These are phyloP conservation scores for Silurus lanzhouensis DNA, from an alignment of 2,797 vertebrate species.

Conservation along the genomic window DNA sequence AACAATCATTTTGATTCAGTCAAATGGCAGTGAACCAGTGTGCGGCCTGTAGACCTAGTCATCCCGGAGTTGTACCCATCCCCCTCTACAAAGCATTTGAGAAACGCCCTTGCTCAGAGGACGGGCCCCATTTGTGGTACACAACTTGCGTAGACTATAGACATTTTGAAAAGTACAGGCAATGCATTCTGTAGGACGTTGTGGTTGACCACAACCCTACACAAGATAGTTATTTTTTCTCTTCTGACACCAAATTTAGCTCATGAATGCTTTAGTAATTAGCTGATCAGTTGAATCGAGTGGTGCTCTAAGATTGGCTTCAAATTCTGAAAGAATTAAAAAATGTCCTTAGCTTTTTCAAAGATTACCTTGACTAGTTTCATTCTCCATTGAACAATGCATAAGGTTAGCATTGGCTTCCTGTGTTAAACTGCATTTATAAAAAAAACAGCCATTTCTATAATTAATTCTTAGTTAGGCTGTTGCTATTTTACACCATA, in stretches of 20 bases:
- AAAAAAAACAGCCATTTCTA: background rate
- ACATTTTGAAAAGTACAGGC: constrained; percentile 3
- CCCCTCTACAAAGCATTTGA: background rate
- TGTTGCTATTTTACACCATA: constrained; percentile 7
- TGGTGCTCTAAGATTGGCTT: background rate
- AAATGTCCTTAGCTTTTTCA: background rate
- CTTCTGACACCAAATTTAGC: background rate
- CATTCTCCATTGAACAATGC: background rate
- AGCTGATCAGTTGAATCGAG: background rate
- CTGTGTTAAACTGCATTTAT: constrained; percentile 2
- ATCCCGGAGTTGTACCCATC: background rate
- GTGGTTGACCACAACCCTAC: constrained; percentile 1
- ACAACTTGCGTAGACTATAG: background rate
- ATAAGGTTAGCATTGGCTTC: background rate
- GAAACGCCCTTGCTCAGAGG: constrained; percentile 1
- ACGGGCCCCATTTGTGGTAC: background rate
- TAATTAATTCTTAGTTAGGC: constrained; percentile 14
- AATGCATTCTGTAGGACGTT: background rate
- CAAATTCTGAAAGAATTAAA: background rate
- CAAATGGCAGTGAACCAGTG: background rate
- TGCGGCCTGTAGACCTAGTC: background rate
- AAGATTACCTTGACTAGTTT: background rate
- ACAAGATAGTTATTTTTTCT: background rate
- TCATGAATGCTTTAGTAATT: background rate
- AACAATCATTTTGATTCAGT: background rate